Evolutionary conservation across 1,140 invertebrate species (phyloP).

Genomic region (Lanistes nyassanus): DNA sequence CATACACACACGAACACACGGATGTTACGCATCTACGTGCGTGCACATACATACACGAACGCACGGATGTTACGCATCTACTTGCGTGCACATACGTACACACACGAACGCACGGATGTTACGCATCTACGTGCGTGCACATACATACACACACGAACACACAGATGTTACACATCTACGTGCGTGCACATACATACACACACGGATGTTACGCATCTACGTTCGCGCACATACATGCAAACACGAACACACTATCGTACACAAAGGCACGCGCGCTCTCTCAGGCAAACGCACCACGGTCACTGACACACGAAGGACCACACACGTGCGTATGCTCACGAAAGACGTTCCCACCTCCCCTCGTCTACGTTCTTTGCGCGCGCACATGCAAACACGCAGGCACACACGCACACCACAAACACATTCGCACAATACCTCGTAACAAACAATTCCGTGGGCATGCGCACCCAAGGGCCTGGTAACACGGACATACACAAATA

Average conservation of each 20-base stretch:
- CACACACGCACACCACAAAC: constrained; percentile 7
- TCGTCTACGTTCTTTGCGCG: background rate
- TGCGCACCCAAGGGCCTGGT: no score
- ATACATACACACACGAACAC: no score
- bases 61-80: no score
- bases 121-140: no score
- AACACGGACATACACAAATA: no score
- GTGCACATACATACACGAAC: no score
- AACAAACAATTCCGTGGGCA: no score
- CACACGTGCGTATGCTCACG: constrained; percentile 3
- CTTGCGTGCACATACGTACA: no score
- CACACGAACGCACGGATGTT: no score
- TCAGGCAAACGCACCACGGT: constrained; percentile 6
- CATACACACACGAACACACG: no score
- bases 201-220: background rate
- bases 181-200: background rate
- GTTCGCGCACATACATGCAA: background rate
- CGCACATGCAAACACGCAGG: background rate
- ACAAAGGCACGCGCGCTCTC: background rate
- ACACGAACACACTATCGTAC: background rate
- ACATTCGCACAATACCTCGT: no score
- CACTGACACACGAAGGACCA: background rate
- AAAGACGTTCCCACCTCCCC: background rate
- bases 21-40: no score
- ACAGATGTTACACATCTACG: background rate